Evolutionary conservation across 1,140 invertebrate species (phyloP).

Genomic region (Tetragnatha versicolor): DNA sequence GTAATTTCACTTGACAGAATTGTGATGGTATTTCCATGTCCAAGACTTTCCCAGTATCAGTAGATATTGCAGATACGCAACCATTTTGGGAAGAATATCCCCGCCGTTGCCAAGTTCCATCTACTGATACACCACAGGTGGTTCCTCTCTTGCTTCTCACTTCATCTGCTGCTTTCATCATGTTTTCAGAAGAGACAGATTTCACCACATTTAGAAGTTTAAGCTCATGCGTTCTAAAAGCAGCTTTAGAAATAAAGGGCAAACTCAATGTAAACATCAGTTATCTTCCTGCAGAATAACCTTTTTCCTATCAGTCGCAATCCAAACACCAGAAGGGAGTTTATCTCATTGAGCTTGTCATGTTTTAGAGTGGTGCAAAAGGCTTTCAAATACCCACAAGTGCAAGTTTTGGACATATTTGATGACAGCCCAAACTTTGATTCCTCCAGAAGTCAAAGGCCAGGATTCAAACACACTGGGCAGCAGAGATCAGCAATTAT

Average conservation of each 20-base stretch:
- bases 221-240: background rate
- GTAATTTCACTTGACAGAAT: background rate
- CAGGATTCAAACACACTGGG: background rate
- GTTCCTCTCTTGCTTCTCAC: background rate
- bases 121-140: background rate
- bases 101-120: background rate
- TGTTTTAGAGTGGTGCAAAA: background rate
- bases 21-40: background rate
- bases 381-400: background rate
- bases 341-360: background rate
- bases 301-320: background rate
- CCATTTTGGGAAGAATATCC: constrained; percentile 1
- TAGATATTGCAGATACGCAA: background rate
- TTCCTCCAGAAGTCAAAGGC: background rate
- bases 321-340: background rate
- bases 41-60: background rate
- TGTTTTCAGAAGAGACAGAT: background rate
- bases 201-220: background rate
- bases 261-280: background rate
- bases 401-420: background rate
- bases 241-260: background rate
- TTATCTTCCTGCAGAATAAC: background rate
- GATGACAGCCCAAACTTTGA: background rate
- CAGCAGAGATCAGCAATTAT: background rate
- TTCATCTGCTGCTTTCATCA: background rate